Evolutionary conservation across 2,888 invertebrate genomes (phyloP).

Genomic region (Bugulina stolonifera): DNA sequence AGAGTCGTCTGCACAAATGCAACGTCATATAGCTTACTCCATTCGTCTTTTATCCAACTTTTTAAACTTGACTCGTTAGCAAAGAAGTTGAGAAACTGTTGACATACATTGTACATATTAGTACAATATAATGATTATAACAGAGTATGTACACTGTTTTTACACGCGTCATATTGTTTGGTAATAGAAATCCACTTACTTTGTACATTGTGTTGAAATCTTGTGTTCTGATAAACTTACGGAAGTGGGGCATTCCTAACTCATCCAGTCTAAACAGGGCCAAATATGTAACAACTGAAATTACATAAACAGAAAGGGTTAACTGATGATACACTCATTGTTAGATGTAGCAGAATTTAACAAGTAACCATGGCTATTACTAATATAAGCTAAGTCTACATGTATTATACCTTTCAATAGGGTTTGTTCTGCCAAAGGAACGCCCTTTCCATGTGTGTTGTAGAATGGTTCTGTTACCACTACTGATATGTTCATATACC

Average conservation of each 20-base stretch:
- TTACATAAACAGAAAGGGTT: too few species aligned
- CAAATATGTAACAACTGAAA: constrained; percentile 47
- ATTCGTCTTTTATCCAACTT: constrained; percentile 50
- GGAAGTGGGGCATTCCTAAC: constrained; percentile 43
- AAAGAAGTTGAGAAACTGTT: constrained; percentile 48
- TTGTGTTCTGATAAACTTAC: constrained; percentile 43
- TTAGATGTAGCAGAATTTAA: too few species aligned
- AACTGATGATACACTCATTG: too few species aligned
- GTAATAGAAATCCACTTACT: constrained; percentile 35
- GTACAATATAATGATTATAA: too few species aligned
- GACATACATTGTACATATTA: too few species aligned
- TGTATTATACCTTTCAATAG: constrained; percentile 45
- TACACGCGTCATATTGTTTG: neutral
- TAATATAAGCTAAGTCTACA: too few species aligned
- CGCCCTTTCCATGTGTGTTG: constrained; percentile 43
- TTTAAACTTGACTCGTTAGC: constrained; percentile 43
- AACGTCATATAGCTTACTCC: constrained; percentile 46
- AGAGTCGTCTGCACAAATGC: constrained; percentile 45
- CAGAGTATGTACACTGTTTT: neutral
- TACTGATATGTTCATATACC: constrained; percentile 39
- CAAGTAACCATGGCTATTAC: too few species aligned
- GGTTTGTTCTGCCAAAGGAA: constrained; percentile 44
- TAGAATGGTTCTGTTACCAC: constrained; percentile 46
- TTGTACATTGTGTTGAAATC: constrained; percentile 46
- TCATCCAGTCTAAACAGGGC: constrained; percentile 49